Percentiles rank a stretch among this genome's conserved stretches.
Evolutionary conservation across 2,888 invertebrate genomes (phyloP).

Genomic region (Acanthococcus lagerstroemiae): DNA sequence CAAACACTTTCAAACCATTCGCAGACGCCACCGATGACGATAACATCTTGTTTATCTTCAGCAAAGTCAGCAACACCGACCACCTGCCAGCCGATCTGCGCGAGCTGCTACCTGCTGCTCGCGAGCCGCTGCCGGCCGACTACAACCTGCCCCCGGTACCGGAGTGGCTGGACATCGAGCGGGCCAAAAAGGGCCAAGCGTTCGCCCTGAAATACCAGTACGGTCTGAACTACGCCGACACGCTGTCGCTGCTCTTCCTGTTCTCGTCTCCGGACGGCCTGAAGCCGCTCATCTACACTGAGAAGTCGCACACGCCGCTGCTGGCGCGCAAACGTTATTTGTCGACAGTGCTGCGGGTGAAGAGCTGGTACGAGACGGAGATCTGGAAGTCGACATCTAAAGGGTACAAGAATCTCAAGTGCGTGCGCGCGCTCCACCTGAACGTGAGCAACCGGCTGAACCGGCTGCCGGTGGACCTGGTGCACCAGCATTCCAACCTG

Average conservation of each 20-base stretch:
- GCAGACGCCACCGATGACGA: too few species aligned
- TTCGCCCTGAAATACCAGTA: slow-evolving; percentile 43
- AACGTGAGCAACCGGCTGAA: slow-evolving; percentile 40
- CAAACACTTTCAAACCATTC: too few species aligned
- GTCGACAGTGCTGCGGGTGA: slow-evolving; percentile 43
- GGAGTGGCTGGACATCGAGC: slow-evolving; percentile 43
- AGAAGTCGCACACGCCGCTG: slow-evolving; percentile 44
- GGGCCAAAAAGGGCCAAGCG: slow-evolving; percentile 43
- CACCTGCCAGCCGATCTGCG: background rate
- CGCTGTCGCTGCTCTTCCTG: slow-evolving; percentile 42
- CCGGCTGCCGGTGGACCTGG: slow-evolving; percentile 34
- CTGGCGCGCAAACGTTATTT: slow-evolving; percentile 46
- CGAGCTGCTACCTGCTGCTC: background rate
- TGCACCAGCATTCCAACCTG: slow-evolving; percentile 34
- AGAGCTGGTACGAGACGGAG: slow-evolving; percentile 47
- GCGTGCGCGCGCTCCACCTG: slow-evolving; percentile 44
- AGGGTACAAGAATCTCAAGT: slow-evolving; percentile 43
- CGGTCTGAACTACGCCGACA: slow-evolving; percentile 41
- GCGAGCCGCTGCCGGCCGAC: slow-evolving; percentile 35
- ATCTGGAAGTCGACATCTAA: slow-evolving; percentile 43
- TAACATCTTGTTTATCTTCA: too few species aligned
- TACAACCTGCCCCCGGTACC: slow-evolving; percentile 39
- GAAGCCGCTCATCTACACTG: slow-evolving; percentile 44
- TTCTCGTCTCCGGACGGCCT: slow-evolving; percentile 43
- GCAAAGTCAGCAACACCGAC: background rate